These are phyloP conservation scores for Tragelaphus strepsiceros DNA, from an alignment of 2,113 vertebrate genomes.

Conservation along the genomic window DNA sequence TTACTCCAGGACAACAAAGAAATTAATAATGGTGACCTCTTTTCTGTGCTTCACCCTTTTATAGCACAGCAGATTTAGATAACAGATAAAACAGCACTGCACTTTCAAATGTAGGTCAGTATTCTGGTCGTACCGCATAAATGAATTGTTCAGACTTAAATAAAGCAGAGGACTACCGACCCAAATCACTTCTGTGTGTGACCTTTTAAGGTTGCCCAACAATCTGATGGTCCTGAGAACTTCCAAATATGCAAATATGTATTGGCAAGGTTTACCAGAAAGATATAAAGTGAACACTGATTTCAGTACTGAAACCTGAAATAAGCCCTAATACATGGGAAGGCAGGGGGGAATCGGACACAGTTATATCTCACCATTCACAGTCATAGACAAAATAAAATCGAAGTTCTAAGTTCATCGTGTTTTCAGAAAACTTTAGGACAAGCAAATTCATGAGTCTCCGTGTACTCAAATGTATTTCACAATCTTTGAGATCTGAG, in stretches of 20 bases:
- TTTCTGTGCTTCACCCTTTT: slow-evolving; percentile 26
- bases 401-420: background rate
- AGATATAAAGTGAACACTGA: background rate
- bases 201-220: background rate
- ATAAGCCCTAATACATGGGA: background rate
- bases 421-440: background rate
- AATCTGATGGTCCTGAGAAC: background rate
- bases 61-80: background rate
- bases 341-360: background rate
- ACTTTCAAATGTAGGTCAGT: slow-evolving; percentile 36
- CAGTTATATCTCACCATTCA: background rate
- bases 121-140: background rate
- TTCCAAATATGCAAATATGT: background rate
- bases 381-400: background rate
- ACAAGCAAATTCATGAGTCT: background rate
- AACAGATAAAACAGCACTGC: background rate
- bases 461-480: background rate
- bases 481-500: background rate
- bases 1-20: background rate
- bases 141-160: background rate
- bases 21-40: slow-evolving; percentile 17
- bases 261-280: background rate
- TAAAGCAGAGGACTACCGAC: background rate
- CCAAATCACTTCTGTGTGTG: background rate
- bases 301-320: slow-evolving; percentile 29